phyloP scores from a whole-genome alignment of 2,888 invertebrate species.

The Machimus atricapillus region DNA sequence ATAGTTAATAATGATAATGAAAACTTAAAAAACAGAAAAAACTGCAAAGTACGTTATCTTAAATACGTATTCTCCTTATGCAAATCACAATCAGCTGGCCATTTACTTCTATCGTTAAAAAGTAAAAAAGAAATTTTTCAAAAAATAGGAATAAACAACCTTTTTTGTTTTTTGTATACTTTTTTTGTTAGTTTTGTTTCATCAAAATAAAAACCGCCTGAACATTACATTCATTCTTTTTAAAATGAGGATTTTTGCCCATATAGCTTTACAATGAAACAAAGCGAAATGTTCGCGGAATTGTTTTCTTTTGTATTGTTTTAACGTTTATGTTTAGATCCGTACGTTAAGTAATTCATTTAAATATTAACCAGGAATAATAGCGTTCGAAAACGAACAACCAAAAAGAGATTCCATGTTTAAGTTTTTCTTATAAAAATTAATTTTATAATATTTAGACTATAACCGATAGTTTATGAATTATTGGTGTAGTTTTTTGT shows the following conservation, averaged over 20 bases:
- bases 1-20: slow-evolving; percentile 6
- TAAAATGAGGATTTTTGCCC: slow-evolving; percentile 54
- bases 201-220: slow-evolving; percentile 33
- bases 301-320: neutral
- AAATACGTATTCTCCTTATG: slow-evolving; percentile 6
- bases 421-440: slow-evolving; percentile 14
- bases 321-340: slow-evolving; percentile 34
- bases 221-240: neutral
- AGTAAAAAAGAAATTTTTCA: neutral
- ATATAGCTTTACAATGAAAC: slow-evolving; percentile 58
- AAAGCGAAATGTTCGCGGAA: slow-evolving; percentile 47
- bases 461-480: slow-evolving; percentile 37
- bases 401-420: slow-evolving; percentile 24
- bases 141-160: slow-evolving; percentile 20
- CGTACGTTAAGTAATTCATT: slow-evolving; percentile 10
- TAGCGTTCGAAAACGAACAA: slow-evolving; percentile 30
- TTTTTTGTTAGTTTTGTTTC: slow-evolving; percentile 36
- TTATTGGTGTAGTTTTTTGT: slow-evolving; percentile 45
- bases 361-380: slow-evolving; percentile 29
- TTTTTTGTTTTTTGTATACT: slow-evolving; percentile 20
- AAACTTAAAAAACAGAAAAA: slow-evolving; percentile 19
- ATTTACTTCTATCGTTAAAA: slow-evolving; percentile 3
- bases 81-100: slow-evolving; percentile 24
- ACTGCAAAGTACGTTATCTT: neutral
- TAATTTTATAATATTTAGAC: slow-evolving; percentile 42